Evolutionary conservation across 2,888 invertebrate genomes (phyloP).

Genomic region (Amaurobius ferox): DNA sequence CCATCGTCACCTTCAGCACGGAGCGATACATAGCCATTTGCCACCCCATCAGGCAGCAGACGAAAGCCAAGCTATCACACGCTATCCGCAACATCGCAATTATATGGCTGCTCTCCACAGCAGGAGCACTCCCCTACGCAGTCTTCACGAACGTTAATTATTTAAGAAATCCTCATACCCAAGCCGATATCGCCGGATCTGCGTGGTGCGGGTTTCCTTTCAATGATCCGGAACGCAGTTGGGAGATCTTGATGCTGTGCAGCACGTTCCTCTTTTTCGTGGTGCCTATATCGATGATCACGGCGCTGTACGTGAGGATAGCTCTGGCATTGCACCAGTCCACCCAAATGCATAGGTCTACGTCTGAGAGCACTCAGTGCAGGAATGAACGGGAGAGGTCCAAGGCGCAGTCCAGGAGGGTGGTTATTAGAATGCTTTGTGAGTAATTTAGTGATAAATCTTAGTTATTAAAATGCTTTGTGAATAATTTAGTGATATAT

Average conservation of each 20-base stretch:
- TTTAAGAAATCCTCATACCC: neutral
- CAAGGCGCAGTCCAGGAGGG: constrained; percentile 76
- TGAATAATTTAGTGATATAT: no score
- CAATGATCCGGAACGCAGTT: constrained; percentile 75
- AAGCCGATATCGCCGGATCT: constrained; percentile 74
- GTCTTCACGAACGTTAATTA: constrained; percentile 76
- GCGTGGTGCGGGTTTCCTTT: constrained; percentile 77
- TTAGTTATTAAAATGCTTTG: no score
- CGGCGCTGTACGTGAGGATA: constrained; percentile 78
- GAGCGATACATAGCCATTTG: constrained; percentile 79
- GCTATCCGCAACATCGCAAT: constrained; percentile 78
- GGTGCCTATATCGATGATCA: constrained; percentile 78
- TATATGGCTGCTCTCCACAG: constrained; percentile 78
- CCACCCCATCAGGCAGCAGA: constrained; percentile 76
- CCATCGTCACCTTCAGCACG: constrained; percentile 79
- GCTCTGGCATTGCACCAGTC: constrained; percentile 76
- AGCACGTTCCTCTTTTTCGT: constrained; percentile 79
- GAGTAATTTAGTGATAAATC: no score
- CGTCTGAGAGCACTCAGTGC: constrained; percentile 70
- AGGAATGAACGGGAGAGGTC: constrained; percentile 75
- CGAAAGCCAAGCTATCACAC: constrained; percentile 76
- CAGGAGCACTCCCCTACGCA: constrained; percentile 77
- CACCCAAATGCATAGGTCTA: constrained; percentile 73
- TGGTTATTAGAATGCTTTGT: constrained; percentile 78
- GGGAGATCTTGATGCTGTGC: constrained; percentile 77